Conservation (phyloP, 2,797 vertebrate species). For the Crenichthys baileyi region DNA sequence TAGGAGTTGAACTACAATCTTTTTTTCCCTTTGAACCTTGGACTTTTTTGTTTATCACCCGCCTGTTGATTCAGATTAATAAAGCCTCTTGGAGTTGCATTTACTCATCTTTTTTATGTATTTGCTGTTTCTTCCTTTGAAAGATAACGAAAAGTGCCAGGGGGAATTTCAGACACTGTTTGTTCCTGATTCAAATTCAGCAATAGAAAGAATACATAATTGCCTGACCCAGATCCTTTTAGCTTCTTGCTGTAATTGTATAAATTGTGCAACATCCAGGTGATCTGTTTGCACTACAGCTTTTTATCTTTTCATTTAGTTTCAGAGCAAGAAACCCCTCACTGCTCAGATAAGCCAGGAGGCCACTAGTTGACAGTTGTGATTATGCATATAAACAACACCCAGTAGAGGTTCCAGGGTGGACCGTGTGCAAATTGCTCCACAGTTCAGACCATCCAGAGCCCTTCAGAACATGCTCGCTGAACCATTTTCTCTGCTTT, state of each 20-base stretch:
- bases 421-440: slow-evolving; percentile 50
- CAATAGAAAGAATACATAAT: slow-evolving; percentile 1
- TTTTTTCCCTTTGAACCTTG: not conserved
- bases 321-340: slow-evolving; percentile 46
- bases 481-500: slow-evolving; percentile 57
- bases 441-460: slow-evolving; percentile 35
- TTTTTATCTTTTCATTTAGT: slow-evolving; percentile 30
- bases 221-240: slow-evolving; percentile 9
- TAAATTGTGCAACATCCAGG: slow-evolving; percentile 46
- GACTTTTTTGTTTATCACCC: not conserved
- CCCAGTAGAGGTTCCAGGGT: slow-evolving; percentile 59
- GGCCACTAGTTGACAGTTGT: slow-evolving; percentile 32
- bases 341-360: slow-evolving; percentile 24
- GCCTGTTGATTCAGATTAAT: not conserved
- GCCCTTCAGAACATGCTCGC: slow-evolving; percentile 49
- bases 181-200: not conserved
- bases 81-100: not conserved
- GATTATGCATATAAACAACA: slow-evolving; percentile 22
- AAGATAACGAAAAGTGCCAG: too few relatives aligned
- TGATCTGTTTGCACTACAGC: slow-evolving; percentile 31
- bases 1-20: not conserved
- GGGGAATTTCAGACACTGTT: not conserved
- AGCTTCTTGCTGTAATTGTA: slow-evolving; percentile 42
- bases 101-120: too few relatives aligned
- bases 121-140: too few relatives aligned